Conservation (phyloP, 35 echinoderm and acorn worm species). For the Acanthaster planci region DNA sequence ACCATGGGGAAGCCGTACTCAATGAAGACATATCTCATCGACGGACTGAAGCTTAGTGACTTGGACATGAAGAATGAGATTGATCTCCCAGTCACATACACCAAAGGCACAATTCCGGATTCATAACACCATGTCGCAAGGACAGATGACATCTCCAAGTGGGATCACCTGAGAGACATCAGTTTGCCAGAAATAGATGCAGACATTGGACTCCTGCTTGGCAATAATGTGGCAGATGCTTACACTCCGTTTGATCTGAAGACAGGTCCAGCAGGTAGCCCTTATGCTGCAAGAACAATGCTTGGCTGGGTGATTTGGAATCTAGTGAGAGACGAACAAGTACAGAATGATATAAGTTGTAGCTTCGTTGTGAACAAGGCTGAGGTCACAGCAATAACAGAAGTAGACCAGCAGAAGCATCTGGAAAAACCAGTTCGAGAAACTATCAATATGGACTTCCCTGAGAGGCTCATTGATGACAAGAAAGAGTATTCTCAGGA, state of each 20-base stretch:
- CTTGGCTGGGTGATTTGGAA: too few relatives aligned
- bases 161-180: not conserved
- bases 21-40: too few relatives aligned
- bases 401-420: not conserved
- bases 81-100: slow-evolving; percentile 15
- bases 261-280: not conserved
- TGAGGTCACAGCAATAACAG: slow-evolving; percentile 21
- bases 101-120: too few relatives aligned
- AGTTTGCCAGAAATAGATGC: not conserved
- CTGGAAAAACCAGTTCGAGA: slow-evolving; percentile 5
- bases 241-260: slow-evolving; percentile 28
- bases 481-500: slow-evolving; percentile 27
- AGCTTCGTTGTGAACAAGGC: slow-evolving; percentile 15
- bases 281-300: slow-evolving; percentile 53
- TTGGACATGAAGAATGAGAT: not conserved
- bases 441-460: slow-evolving; percentile 50
- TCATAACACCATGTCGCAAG: not conserved
- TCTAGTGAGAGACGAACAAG: slow-evolving; percentile 8
- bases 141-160: slow-evolving; percentile 6
- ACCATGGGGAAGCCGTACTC: slow-evolving; percentile 39
- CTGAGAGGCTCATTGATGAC: not conserved
- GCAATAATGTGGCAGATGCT: slow-evolving; percentile 56
- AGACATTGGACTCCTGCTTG: slow-evolving; percentile 42
- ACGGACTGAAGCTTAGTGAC: not conserved
- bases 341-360: slow-evolving; percentile 6